These are phyloP conservation scores for Myotis brandtii DNA, from an alignment of 2,113 vertebrate genomes.

Conservation along the genomic window DNA sequence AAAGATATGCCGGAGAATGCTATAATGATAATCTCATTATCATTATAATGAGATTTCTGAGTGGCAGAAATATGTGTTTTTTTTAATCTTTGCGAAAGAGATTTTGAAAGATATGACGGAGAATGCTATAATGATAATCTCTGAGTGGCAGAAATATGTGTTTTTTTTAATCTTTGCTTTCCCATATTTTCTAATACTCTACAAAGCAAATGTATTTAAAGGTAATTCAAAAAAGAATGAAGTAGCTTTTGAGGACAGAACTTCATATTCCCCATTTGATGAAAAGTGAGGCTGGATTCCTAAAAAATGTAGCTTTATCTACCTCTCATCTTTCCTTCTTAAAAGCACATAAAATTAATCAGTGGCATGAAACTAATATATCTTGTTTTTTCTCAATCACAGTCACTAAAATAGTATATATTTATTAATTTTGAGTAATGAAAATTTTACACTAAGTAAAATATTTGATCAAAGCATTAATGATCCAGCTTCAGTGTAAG, in stretches of 20 bases:
- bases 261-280: constrained; percentile 61
- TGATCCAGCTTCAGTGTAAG: constrained; percentile 20
- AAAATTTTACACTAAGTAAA: constrained; percentile 61
- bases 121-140: neutral
- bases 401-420: constrained; percentile 62
- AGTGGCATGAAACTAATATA: constrained; percentile 48
- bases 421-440: constrained; percentile 55
- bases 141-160: neutral
- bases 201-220: constrained; percentile 34
- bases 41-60: no score
- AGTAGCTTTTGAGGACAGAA: constrained; percentile 80
- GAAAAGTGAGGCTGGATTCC: constrained; percentile 79
- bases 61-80: neutral
- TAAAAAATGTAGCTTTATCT: constrained; percentile 67
- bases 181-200: constrained; percentile 42
- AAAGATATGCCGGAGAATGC: neutral
- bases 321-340: constrained; percentile 60
- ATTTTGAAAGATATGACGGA: neutral
- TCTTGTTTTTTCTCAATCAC: constrained; percentile 69
- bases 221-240: constrained; percentile 47
- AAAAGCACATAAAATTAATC: constrained; percentile 72
- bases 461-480: constrained; percentile 55
- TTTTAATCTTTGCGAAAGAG: neutral
- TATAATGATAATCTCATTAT: no score
- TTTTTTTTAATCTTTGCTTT: neutral